Conservation (phyloP, 2,113 vertebrate species). For the Laterallus jamaicensis region DNA sequence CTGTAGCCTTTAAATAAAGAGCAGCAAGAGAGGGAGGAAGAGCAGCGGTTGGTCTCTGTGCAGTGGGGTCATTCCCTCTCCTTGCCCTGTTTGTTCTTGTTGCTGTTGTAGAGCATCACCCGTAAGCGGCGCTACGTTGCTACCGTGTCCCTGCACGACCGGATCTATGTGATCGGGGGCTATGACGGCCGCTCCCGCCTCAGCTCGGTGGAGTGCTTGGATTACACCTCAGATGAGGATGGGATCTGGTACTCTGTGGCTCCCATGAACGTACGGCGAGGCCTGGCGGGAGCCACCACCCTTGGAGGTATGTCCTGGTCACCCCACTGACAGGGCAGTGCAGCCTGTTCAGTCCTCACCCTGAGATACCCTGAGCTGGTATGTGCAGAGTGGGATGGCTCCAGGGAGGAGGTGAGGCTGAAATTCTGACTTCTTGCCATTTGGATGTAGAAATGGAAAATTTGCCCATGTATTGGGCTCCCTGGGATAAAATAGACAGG, state of each 20-base stretch:
- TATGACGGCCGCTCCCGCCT: conserved; percentile 95
- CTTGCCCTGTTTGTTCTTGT: not conserved
- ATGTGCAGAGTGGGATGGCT: not conserved
- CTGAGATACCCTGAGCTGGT: not conserved
- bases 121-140: conserved; percentile 96
- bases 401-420: not conserved
- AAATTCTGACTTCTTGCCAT: not conserved
- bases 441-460: not conserved
- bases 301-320: conserved; percentile 83
- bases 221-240: conserved; percentile 95
- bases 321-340: rapidly evolving
- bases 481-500: no score
- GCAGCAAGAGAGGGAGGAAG: not conserved
- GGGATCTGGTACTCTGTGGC: conserved; percentile 98
- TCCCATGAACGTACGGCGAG: conserved; percentile 95
- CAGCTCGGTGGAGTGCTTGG: conserved; percentile 96
- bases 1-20: not conserved
- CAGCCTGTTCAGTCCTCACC: not conserved
- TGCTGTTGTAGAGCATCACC: conserved; percentile 86
- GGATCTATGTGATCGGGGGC: conserved; percentile 96
- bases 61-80: not conserved
- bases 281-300: conserved; percentile 93
- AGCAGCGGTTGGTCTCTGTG: not conserved
- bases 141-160: conserved; percentile 93
- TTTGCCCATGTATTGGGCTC: not conserved